Evolutionary conservation across 1,140 invertebrate genomes (phyloP), one percentile per base, ranked within the genome.

Genomic region (Temnothorax nylanderi): DNA sequence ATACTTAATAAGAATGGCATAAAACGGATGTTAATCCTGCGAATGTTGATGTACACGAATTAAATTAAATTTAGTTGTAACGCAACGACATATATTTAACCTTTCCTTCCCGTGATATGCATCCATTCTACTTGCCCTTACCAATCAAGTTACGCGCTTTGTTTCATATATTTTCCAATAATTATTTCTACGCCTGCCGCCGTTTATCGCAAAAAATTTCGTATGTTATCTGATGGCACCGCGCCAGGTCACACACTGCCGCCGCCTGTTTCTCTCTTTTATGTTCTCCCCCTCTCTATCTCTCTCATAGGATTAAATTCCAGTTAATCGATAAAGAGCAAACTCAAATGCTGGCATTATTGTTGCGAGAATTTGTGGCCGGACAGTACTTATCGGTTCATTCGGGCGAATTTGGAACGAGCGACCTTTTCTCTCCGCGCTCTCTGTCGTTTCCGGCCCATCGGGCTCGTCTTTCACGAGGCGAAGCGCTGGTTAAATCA

Each of bases 211-310:
- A 84, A 74, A 84, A 84, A 75, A 74, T 75, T 49, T 54, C 41
- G 41, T 74, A 41, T 41, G 80, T 74, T 84, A 74, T 74, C 80
- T 44, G 51, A 71, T 84, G 80, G 80, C 80, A 60, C n/a, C 26
- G 69, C 32, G 80, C 80, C 80, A 84, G 69, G 54, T 74, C 77
- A 81, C 47, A 67, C 47, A 65, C 18, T 26, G 26, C 41, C 18
- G 8, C 16, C 11, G 26, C 5, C 37, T 51, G 16, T 44, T 1
- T 26, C 32, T 26, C 11, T 58, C 7, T 51, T 49, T 10, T 44
- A 65, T 44, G 1, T 34, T 34, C 10, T 58, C 6, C 65, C 44
- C 41, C 56, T 16, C n/a, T n/a, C n/a, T 64, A 16, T 18, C 11
- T 56, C 6, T 82, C 18, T 26, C 37, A 47, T 37, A 2, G 4